Conservation (phyloP, 1,140 invertebrate species). For the Drosophila chauvacae region DNA sequence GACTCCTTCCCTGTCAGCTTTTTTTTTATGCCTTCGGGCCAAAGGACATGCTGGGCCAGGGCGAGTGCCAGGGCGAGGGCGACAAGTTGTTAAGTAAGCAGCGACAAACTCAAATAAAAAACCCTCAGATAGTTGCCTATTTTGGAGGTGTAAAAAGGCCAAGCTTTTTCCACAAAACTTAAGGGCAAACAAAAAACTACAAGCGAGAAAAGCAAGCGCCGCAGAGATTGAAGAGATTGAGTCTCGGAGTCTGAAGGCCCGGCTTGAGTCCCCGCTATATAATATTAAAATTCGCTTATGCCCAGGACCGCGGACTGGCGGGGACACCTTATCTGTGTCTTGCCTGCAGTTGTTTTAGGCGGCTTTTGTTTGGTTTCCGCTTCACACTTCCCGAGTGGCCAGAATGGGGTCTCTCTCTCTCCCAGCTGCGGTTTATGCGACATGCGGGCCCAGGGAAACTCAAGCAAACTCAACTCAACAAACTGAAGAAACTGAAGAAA, state of each 20-base stretch:
- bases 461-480: constrained; percentile 17
- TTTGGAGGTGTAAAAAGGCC: constrained; percentile 68
- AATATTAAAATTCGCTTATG: constrained; percentile 80
- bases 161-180: constrained; percentile 56
- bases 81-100: constrained; percentile 83
- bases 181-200: constrained; percentile 42
- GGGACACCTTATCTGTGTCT: constrained; percentile 46
- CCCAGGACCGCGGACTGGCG: constrained; percentile 24
- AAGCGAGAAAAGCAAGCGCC: constrained; percentile 72
- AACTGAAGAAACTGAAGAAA: constrained; percentile 16
- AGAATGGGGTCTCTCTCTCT: not conserved
- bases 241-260: constrained; percentile 13
- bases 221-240: constrained; percentile 54
- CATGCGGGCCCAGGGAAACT: constrained; percentile 69
- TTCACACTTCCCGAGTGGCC: constrained; percentile 71
- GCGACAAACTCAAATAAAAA: constrained; percentile 76
- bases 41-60: constrained; percentile 51
- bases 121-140: constrained; percentile 28
- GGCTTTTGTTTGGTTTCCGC: constrained; percentile 82
- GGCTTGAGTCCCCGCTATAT: constrained; percentile 32
- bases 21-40: constrained; percentile 68
- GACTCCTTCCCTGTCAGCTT: constrained; percentile 64
- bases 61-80: constrained; percentile 22
- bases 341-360: constrained; percentile 80
- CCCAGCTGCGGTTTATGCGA: constrained; percentile 76